Evolutionary conservation across 2,113 vertebrate species (phyloP).

Genomic region (Spea multiplicata): DNA sequence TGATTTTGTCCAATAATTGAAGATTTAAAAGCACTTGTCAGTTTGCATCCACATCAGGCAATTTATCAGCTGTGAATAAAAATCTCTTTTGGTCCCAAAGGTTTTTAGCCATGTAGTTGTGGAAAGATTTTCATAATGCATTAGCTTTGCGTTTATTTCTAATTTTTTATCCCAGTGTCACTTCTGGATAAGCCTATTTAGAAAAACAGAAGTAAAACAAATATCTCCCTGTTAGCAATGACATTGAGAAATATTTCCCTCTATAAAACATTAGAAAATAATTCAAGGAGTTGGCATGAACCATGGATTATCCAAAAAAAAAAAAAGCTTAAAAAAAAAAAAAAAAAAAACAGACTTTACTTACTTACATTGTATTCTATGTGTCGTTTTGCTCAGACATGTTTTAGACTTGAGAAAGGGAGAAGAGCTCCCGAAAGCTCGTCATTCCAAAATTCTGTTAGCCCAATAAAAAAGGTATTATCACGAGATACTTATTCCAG

Average conservation of each 20-base stretch:
- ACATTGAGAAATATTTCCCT: background rate
- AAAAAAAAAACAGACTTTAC: too few species aligned
- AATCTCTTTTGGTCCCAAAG: slow-evolving; percentile 32
- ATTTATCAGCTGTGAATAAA: slow-evolving; percentile 50
- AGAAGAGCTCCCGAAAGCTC: too few species aligned
- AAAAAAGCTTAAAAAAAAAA: too few species aligned
- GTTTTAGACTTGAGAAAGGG: too few species aligned
- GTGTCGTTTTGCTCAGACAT: too few species aligned
- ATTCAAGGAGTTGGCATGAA: background rate
- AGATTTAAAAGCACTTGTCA: slow-evolving; percentile 55
- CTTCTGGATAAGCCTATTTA: slow-evolving; percentile 14
- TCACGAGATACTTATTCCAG: too few species aligned
- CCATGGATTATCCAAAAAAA: too few species aligned
- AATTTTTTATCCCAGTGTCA: background rate
- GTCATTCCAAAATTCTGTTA: too few species aligned
- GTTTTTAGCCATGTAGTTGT: background rate
- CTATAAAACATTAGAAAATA: background rate
- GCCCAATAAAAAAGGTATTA: too few species aligned
- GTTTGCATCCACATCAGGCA: slow-evolving; percentile 43
- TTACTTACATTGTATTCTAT: too few species aligned
- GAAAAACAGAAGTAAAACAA: slow-evolving; percentile 5
- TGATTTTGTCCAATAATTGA: slow-evolving; percentile 52
- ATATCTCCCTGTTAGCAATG: slow-evolving; percentile 1
- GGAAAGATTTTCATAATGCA: slow-evolving; percentile 3
- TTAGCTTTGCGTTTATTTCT: background rate